Evolutionary conservation across 2,113 vertebrate species (phyloP), one percentile per base, ranked within the genome.

Genomic region (Oryctolagus cuniculus): DNA sequence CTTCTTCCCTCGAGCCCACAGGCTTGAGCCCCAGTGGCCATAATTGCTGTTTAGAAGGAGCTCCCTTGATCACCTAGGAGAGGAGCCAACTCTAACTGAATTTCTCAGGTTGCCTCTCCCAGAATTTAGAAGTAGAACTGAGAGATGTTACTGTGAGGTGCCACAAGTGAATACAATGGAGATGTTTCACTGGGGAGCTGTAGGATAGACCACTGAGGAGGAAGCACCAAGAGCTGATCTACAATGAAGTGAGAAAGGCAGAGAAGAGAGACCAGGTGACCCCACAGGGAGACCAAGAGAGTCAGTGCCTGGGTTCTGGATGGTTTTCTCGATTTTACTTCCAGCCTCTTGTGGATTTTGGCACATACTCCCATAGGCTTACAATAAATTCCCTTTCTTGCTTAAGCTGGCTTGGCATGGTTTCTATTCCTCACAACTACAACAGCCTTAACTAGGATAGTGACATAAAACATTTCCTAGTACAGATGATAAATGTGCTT

Each of bases 401-500:
- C 55, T 85, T 36, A 93, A 82, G 25, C 25, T 16, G 82, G n/a
- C 78, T 73, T 64, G 44, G 11, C 63, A 2, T 78, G 49, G 34
- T 44, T 84, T 88, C 90, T 73, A 17, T 24, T 63, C 31, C 90
- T 96, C 34, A 67, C 80, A 73, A 63, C 22, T 66, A 58, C 72
- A 84, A 70, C n/a, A 90, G 49, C 70, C 69, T 91, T 91, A 49
- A 6, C 58, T 38, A 49, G 53, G 51, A 92, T 55, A 77, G 66
- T 27, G 34, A 83, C 79, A 55, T 73, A 83, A 96, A 97, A 80
- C 84, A 78, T 92, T 97, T 97, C 97, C 94, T 67, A 93, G 85
- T 63, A 89, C 31, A 95, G 91, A 95, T 95, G 91, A 97, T 94
- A 77, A 97, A 97, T 96, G 94, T 92, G 96, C 97, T 98, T 97